Conservation (phyloP, 2,888 invertebrate species). For the Encarsia formosa region DNA sequence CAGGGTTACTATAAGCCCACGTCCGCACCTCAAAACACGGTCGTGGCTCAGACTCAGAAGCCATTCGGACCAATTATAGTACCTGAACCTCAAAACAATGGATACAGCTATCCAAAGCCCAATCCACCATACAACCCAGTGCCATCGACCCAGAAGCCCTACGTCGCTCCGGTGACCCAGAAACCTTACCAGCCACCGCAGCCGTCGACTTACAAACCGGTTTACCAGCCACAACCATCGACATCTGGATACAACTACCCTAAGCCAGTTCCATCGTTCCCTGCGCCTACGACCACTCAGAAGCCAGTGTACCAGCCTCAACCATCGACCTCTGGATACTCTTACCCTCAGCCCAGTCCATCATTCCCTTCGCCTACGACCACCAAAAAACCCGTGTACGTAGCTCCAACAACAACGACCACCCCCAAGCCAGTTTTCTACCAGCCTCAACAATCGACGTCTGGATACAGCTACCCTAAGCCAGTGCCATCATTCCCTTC, state of each 20-base stretch:
- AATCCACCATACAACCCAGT: conserved; percentile 2
- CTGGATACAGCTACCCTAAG: conserved; percentile 25
- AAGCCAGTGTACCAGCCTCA: conserved; percentile 7
- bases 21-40: conserved; percentile 22
- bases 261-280: not conserved
- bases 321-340: conserved; percentile 12
- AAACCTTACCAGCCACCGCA: not conserved
- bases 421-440: conserved; percentile 5
- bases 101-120: conserved; percentile 13
- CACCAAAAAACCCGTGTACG: conserved; percentile 19
- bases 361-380: not conserved
- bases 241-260: not conserved
- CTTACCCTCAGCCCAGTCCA: conserved; percentile 5
- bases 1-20: conserved; percentile 25
- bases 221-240: not conserved
- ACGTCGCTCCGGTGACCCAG: not conserved
- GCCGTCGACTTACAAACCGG: not conserved
- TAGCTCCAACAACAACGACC: conserved; percentile 18
- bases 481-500: conserved; percentile 26
- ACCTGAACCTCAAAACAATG: conserved; percentile 10
- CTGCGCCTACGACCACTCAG: conserved; percentile 24
- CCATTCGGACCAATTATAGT: conserved; percentile 24
- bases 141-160: conserved; percentile 12
- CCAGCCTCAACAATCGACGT: not conserved
- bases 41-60: conserved; percentile 25